phyloP scores from a whole-genome alignment of 2,888 invertebrate species.

The Drosophila niveifrons region DNA sequence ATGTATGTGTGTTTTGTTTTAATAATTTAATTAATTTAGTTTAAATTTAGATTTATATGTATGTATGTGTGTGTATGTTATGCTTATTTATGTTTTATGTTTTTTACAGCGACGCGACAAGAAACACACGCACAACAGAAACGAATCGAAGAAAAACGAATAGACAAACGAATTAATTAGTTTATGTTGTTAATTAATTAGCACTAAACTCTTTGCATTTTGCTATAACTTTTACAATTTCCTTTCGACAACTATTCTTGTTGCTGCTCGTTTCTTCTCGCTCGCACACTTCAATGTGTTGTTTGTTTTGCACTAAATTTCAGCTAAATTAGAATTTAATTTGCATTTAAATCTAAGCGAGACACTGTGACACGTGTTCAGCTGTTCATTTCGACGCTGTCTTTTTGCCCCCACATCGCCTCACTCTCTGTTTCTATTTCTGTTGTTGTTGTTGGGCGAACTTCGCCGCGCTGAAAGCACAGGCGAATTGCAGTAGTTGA shows the following conservation, averaged over 20 bases:
- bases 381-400: conserved; percentile 76
- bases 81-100: conserved; percentile 31
- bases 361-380: conserved; percentile 28
- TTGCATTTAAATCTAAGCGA: conserved; percentile 60
- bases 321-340: conserved; percentile 78
- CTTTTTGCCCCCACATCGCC: conserved; percentile 60
- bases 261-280: not conserved
- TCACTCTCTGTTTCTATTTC: too few relatives aligned
- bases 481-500: conserved; percentile 59
- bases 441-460: conserved; percentile 49
- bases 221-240: conserved; percentile 7
- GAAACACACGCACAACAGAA: conserved; percentile 24
- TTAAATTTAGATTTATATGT: conserved; percentile 49
- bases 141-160: not conserved
- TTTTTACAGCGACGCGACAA: conserved; percentile 31
- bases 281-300: conserved; percentile 2
- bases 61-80: conserved; percentile 20
- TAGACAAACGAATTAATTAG: not conserved
- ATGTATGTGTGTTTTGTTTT: conserved; percentile 27
- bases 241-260: not conserved
- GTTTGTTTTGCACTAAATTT: conserved; percentile 81
- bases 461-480: conserved; percentile 65
- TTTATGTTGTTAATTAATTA: conserved; percentile 56
- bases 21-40: conserved; percentile 47
- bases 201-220: conserved; percentile 47